Evolutionary conservation across 2,888 invertebrate genomes (phyloP).

Genomic region (Cerceris ruficornis): DNA sequence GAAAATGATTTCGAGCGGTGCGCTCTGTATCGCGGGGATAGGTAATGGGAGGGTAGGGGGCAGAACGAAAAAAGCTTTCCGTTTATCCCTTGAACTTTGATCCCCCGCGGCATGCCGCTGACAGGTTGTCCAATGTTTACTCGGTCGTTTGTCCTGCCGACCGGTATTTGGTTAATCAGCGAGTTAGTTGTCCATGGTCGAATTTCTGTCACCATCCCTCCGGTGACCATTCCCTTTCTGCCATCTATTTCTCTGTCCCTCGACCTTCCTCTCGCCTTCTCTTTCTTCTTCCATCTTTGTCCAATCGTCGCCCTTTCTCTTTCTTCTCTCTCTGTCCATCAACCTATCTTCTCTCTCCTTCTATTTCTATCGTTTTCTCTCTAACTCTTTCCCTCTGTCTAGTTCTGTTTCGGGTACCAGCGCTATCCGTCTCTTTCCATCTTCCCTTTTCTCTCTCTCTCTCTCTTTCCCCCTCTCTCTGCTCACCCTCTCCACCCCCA

Average conservation of each 20-base stretch:
- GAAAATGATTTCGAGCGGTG: slow-evolving; percentile 51
- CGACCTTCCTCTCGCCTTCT: background rate
- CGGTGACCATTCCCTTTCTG: slow-evolving; percentile 33
- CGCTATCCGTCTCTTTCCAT: too few relatives aligned
- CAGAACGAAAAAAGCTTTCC: slow-evolving; percentile 56
- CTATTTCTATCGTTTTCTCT: background rate
- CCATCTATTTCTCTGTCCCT: slow-evolving; percentile 1
- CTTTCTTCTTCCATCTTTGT: too few relatives aligned
- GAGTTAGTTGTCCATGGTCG: slow-evolving; percentile 73
- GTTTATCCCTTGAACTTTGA: slow-evolving; percentile 69
- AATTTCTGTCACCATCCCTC: slow-evolving; percentile 60
- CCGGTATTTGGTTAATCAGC: slow-evolving; percentile 76
- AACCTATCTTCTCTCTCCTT: background rate
- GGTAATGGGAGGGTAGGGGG: slow-evolving; percentile 5
- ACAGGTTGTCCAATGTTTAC: slow-evolving; percentile 72
- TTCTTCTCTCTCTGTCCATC: too few relatives aligned
- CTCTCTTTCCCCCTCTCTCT: too few relatives aligned
- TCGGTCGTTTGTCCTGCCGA: slow-evolving; percentile 68
- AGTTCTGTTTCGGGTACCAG: too few relatives aligned
- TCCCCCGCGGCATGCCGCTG: slow-evolving; percentile 67
- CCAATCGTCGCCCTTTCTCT: too few relatives aligned
- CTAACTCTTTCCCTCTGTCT: background rate
- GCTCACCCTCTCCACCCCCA: background rate
- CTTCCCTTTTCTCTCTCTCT: too few relatives aligned
- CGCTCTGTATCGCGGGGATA: background rate